Conservation (phyloP, 2,888 invertebrate species). For the Margaritifera margaritifera region DNA sequence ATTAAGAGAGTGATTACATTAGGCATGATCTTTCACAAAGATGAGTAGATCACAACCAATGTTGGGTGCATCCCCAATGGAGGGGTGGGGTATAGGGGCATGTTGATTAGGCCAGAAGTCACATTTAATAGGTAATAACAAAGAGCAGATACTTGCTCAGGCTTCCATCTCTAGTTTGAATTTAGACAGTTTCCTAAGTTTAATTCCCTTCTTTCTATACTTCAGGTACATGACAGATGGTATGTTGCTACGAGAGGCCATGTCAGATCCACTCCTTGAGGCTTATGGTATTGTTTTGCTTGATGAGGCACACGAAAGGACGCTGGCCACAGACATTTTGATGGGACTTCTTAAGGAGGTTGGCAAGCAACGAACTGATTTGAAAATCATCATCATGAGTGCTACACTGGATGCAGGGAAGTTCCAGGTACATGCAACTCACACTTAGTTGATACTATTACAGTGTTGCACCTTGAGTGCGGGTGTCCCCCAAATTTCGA, state of each 20-base stretch:
- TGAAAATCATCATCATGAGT: slow-evolving; percentile 99
- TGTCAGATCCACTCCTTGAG: slow-evolving; percentile 99
- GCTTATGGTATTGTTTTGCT: slow-evolving; percentile 95
- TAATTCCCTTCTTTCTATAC: background rate
- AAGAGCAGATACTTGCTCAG: background rate
- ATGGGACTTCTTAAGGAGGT: slow-evolving; percentile 99
- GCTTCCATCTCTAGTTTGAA: too few relatives aligned
- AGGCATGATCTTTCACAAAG: too few relatives aligned
- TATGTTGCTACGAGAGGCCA: slow-evolving; percentile 99
- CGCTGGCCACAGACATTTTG: slow-evolving; percentile 96
- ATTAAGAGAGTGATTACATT: too few relatives aligned
- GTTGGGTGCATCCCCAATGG: too few relatives aligned
- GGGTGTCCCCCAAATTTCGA: too few relatives aligned
- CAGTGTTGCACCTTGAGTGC: too few relatives aligned
- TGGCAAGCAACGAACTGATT: slow-evolving; percentile 89
- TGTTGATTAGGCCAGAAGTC: too few relatives aligned
- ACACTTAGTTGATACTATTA: too few relatives aligned
- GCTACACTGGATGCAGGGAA: slow-evolving; percentile 99
- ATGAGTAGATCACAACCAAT: too few relatives aligned
- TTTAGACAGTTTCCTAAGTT: background rate
- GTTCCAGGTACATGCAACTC: slow-evolving; percentile 80
- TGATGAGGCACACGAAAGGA: slow-evolving; percentile 99
- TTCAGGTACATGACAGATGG: slow-evolving; percentile 97
- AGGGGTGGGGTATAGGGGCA: too few relatives aligned
- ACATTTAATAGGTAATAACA: background rate